A percentile compares a stretch with the other conserved stretches of the same genome.
phyloP scores from a whole-genome alignment of 2,797 vertebrate genomes.

The Acridotheres tristis region DNA sequence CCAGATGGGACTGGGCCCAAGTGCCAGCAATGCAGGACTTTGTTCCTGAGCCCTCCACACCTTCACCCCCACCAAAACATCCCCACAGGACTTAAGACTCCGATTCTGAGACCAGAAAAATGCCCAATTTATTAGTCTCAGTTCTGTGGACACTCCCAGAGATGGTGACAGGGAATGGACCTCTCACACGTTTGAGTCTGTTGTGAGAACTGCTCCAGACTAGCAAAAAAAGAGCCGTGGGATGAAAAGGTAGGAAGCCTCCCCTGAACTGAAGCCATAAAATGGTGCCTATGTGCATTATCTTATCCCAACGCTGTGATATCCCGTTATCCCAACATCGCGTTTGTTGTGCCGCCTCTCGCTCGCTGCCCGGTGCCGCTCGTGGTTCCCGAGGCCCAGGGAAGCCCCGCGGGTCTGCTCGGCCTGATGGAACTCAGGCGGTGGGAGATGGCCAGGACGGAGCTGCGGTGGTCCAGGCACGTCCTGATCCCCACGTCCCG shows the following conservation, averaged over 20 bases:
- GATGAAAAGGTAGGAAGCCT: neutral
- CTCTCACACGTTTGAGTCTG: constrained; percentile 70
- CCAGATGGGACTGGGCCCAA: neutral
- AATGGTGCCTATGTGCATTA: neutral
- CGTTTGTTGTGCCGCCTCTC: too few relatives aligned
- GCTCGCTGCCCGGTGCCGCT: too few relatives aligned
- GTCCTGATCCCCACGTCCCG: too few relatives aligned
- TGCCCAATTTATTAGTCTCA: neutral
- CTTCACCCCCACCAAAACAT: neutral
- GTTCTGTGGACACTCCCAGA: neutral
- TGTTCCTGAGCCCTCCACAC: neutral
- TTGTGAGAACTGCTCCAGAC: constrained; percentile 93
- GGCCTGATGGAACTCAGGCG: too few relatives aligned
- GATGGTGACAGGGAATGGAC: neutral
- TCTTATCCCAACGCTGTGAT: too few relatives aligned
- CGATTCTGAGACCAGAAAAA: neutral
- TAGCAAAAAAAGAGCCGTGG: constrained; percentile 43
- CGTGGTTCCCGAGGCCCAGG: too few relatives aligned
- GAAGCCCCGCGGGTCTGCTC: too few relatives aligned
- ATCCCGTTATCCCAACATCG: too few relatives aligned
- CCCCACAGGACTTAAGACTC: neutral
- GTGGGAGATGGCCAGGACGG: too few relatives aligned
- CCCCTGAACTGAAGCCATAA: neutral
- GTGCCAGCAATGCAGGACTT: neutral
- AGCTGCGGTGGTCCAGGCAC: too few relatives aligned